Evolutionary conservation across 2,888 invertebrate species (phyloP).

Genomic region (Brachyptera risi): DNA sequence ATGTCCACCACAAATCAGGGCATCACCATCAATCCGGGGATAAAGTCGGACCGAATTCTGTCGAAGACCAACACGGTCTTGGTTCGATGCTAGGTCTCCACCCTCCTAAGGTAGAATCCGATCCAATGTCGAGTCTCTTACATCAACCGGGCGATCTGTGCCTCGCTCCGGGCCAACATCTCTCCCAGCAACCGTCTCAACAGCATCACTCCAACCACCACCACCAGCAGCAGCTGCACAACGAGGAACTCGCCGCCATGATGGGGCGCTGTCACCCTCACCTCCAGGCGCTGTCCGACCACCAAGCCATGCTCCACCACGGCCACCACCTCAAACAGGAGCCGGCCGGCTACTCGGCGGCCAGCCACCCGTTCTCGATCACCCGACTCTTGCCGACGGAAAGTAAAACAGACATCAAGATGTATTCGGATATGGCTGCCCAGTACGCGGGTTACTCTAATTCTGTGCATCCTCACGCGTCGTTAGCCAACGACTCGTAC

Average conservation of each 20-base stretch:
- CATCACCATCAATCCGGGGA: conserved; percentile 48
- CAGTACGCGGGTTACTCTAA: conserved; percentile 49
- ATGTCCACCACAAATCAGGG: conserved; percentile 34
- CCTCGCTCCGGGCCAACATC: conserved; percentile 39
- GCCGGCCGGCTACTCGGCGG: conserved; percentile 66
- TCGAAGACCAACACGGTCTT: conserved; percentile 38
- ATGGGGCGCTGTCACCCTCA: conserved; percentile 59
- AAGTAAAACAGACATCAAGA: conserved; percentile 85
- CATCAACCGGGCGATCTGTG: conserved; percentile 59
- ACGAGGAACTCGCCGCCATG: conserved; percentile 63
- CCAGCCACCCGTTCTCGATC: conserved; percentile 92
- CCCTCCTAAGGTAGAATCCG: conserved; percentile 55
- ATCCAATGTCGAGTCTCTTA: conserved; percentile 61
- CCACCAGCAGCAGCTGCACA: conserved; percentile 48
- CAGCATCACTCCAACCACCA: conserved; percentile 53
- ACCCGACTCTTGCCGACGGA: conserved; percentile 86
- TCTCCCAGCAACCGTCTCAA: conserved; percentile 50
- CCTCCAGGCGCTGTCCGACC: conserved; percentile 41
- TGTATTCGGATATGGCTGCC: conserved; percentile 79
- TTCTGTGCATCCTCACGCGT: conserved; percentile 27
- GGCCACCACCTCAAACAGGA: conserved; percentile 70
- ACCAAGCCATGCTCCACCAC: conserved; percentile 50
- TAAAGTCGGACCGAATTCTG: conserved; percentile 40
- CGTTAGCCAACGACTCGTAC: conserved; percentile 67
- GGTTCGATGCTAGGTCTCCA: conserved; percentile 44